Evolutionary conservation across 2,888 invertebrate species (phyloP).

Genomic region (Pheosia gnoma): DNA sequence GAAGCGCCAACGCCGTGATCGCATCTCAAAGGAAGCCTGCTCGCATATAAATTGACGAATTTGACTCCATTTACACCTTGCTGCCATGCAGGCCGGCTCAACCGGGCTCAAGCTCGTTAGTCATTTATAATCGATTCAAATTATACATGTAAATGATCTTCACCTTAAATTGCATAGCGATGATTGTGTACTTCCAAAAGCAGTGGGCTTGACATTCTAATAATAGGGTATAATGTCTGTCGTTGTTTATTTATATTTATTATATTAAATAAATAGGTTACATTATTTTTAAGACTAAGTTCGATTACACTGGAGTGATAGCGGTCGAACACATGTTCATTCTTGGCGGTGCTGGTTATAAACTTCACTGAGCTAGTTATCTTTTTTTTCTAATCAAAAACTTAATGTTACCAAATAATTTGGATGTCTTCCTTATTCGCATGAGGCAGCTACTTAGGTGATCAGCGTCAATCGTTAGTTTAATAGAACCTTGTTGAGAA

Average conservation of each 20-base stretch:
- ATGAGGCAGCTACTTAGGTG: not conserved
- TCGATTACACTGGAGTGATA: too few species aligned
- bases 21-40: constrained; percentile 73
- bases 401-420: not conserved
- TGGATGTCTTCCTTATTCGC: not conserved
- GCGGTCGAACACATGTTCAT: too few species aligned
- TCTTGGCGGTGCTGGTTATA: too few species aligned
- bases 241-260: too few species aligned
- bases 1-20: constrained; percentile 62
- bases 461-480: not conserved
- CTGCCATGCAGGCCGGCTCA: constrained; percentile 61
- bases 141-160: constrained; percentile 55
- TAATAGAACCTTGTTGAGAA: not conserved
- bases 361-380: too few species aligned
- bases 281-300: too few species aligned
- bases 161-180: not conserved
- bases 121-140: constrained; percentile 73
- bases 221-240: too few species aligned
- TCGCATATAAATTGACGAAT: constrained; percentile 83
- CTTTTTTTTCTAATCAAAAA: too few species aligned
- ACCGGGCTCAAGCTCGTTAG: constrained; percentile 59
- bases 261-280: too few species aligned
- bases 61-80: constrained; percentile 80
- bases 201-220: too few species aligned
- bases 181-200: not conserved